phyloP scores from a whole-genome alignment of 2,113 vertebrate species.

The Elaphurus davidianus region DNA sequence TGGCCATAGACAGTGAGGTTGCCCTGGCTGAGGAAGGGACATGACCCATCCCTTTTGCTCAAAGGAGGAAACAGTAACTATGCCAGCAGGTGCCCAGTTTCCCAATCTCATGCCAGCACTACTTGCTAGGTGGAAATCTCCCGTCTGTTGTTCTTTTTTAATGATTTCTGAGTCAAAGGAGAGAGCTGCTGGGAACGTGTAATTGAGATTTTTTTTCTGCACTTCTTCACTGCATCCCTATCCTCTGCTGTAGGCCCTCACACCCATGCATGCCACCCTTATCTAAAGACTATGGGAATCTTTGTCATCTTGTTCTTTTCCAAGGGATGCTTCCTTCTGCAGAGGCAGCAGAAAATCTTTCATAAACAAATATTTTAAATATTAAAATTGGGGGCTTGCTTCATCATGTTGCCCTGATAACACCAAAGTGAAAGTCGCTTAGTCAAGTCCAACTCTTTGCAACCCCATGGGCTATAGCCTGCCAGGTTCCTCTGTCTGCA shows the following conservation, averaged over 20 bases:
- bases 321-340: background rate
- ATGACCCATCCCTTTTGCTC: background rate
- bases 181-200: background rate
- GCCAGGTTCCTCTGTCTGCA: background rate
- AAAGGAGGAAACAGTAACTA: background rate
- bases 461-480: background rate
- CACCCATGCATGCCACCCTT: background rate
- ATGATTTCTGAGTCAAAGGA: background rate
- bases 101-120: background rate
- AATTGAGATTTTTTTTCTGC: background rate
- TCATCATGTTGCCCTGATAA: background rate
- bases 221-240: background rate
- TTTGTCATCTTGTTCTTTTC: slow-evolving; percentile 37
- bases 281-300: background rate
- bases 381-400: slow-evolving; percentile 13
- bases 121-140: background rate
- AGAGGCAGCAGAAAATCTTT: slow-evolving; percentile 31
- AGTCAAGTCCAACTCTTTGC: background rate
- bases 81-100: background rate
- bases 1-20: background rate
- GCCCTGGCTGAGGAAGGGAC: background rate
- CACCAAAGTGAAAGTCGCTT: background rate
- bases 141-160: background rate
- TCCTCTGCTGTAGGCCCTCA: background rate
- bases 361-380: background rate